Percentiles rank a stretch among this genome's conserved stretches.
Evolutionary conservation across 2,888 invertebrate species (phyloP).

Genomic region (Agriopis marginaria): DNA sequence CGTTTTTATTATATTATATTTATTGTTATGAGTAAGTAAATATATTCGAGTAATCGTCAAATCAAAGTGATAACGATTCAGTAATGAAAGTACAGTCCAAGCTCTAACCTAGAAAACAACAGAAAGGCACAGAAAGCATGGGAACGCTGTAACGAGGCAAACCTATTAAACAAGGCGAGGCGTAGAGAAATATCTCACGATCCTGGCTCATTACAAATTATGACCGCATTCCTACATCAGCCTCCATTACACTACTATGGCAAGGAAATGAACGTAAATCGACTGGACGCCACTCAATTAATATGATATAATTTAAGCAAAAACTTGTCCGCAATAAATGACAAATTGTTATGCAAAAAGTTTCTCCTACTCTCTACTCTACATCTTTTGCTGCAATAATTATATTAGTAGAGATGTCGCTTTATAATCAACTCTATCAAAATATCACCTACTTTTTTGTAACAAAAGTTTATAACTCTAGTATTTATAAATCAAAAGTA

Average conservation of each 20-base stretch:
- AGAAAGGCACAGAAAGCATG: conserved; percentile 69
- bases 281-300: conserved; percentile 65
- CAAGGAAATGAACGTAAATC: conserved; percentile 64
- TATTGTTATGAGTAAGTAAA: too few relatives aligned
- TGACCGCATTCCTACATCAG: conserved; percentile 80
- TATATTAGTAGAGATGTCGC: conserved; percentile 2
- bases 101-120: conserved; percentile 35
- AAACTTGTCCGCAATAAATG: conserved; percentile 70
- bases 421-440: not conserved
- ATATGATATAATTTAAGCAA: conserved; percentile 73
- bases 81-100: not conserved
- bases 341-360: conserved; percentile 74
- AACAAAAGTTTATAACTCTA: conserved; percentile 1
- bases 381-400: conserved; percentile 36
- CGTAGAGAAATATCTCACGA: conserved; percentile 82
- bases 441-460: not conserved
- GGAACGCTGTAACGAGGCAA: conserved; percentile 79
- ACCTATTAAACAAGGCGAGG: conserved; percentile 78
- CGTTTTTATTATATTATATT: too few relatives aligned
- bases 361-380: conserved; percentile 29
- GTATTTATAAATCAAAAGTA: conserved; percentile 18
- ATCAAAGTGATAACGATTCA: not conserved
- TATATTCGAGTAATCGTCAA: not conserved
- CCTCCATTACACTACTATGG: conserved; percentile 67
- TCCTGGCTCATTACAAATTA: conserved; percentile 85